Conservation (phyloP, 2,797 vertebrate genomes). For the Hypotaenidia okinawae region DNA sequence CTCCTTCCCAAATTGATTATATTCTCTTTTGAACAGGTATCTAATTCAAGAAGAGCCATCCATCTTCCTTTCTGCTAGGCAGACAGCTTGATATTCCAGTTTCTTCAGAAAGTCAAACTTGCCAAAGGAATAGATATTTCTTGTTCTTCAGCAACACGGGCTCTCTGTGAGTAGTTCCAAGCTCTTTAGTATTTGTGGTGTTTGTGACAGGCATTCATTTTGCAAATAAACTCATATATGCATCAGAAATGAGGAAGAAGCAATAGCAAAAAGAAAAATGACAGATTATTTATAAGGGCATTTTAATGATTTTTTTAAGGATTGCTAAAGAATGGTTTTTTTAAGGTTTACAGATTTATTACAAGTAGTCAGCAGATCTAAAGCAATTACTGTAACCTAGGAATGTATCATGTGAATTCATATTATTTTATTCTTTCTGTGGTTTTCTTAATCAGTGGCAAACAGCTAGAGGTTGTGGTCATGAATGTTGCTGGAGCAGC, state of each 20-base stretch:
- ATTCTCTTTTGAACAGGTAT: conserved; percentile 21
- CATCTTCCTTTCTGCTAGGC: conserved; percentile 49
- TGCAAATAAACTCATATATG: background rate
- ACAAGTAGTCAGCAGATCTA: background rate
- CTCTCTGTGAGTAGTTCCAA: background rate
- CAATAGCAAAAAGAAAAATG: background rate
- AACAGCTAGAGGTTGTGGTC: background rate
- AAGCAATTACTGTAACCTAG: background rate
- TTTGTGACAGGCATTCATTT: background rate
- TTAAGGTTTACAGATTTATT: background rate
- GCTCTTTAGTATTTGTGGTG: background rate
- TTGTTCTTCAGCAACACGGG: background rate
- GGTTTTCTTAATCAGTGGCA: background rate
- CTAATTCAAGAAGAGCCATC: conserved; percentile 29
- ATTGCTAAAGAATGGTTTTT: background rate
- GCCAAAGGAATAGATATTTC: conserved; percentile 3
- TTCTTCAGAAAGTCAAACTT: conserved; percentile 24
- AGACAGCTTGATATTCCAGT: conserved; percentile 38
- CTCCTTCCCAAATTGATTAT: conserved; percentile 40
- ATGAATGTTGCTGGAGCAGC: background rate
- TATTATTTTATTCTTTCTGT: background rate
- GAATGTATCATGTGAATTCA: background rate
- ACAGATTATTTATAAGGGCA: background rate
- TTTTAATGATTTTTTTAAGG: background rate
- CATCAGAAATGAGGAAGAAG: background rate